Evolutionary conservation across 2,888 invertebrate species (phyloP), one percentile per base, ranked within the genome.

Genomic region (Caradrina clavipalpis): DNA sequence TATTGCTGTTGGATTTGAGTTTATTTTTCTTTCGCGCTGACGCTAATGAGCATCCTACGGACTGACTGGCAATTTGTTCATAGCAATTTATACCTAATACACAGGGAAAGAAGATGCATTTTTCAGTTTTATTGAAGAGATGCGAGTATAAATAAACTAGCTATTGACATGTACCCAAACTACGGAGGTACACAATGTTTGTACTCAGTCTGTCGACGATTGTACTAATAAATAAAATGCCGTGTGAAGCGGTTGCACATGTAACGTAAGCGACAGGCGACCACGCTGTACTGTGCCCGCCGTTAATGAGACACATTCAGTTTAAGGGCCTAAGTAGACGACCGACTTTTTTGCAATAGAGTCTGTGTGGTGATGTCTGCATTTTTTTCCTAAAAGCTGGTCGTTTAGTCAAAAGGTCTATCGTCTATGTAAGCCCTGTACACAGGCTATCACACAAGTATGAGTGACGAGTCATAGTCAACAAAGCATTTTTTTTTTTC

Each of bases 191-290:
- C 76, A 88, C 85, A 88, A 84, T 60, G 72, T 90, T 90, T 91
- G 92, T 91, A 92, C 91, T 91, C 92, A 91, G 92, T 92, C 92
- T 87, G 86, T 87, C 78, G 82, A 83, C 71, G 67, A 78, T 87
- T 90, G 88, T 89, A 89, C 87, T 87, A 84, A 74, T 71, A 31
- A 39, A 39, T 56, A 71, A 71, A 83, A 78, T 80, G 73, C 78
- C 47, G 51, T 71, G 73, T 76, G 39, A 70, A 76, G 65, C 69
- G 61, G 61, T 58, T 67, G 51, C 79, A 76, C 58, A 67, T 62
- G 19, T 26, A 62, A 58, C 17, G 35, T 58, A 77, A 77, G 77
- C 77, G 74, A 53, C 55, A 55, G 50, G 21, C 56, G 13, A 42
- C 31, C 58, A 35, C 62, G 56, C 47, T 2, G 13, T 22, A 67